Percentiles rank a stretch among this genome's conserved stretches.
Evolutionary conservation across 2,888 invertebrate genomes (phyloP).

Genomic region (Habroteleia sp.): DNA sequence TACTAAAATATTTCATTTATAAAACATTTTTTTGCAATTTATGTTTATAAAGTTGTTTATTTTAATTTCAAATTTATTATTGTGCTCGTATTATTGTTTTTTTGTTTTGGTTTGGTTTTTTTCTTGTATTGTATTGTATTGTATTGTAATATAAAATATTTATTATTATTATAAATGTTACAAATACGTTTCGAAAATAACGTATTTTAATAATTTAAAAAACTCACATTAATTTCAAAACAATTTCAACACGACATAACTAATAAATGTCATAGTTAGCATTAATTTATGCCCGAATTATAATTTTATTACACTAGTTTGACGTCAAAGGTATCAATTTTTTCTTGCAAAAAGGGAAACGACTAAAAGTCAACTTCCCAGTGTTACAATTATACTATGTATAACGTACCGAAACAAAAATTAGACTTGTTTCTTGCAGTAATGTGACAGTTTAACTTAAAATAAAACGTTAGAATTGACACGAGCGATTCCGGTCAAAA

Average conservation of each 20-base stretch:
- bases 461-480: conserved; percentile 1
- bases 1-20: too few relatives aligned
- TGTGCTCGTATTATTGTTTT: too few relatives aligned
- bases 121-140: too few relatives aligned
- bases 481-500: not conserved
- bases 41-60: too few relatives aligned
- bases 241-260: conserved; percentile 12
- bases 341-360: not conserved
- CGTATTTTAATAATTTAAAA: conserved; percentile 25
- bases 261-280: conserved; percentile 20
- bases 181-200: too few relatives aligned
- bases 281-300: conserved; percentile 10
- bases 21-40: too few relatives aligned
- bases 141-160: too few relatives aligned
- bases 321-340: conserved; percentile 15
- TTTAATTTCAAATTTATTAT: too few relatives aligned
- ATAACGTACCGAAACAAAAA: not conserved
- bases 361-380: not conserved
- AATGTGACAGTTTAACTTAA: too few relatives aligned
- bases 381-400: conserved; percentile 3
- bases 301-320: conserved; percentile 18
- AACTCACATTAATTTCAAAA: conserved; percentile 15
- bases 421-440: too few relatives aligned
- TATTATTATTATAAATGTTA: too few relatives aligned
- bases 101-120: too few relatives aligned